Evolutionary conservation across 1,140 invertebrate genomes (phyloP).

Genomic region (Lepidotrigona ventralis): DNA sequence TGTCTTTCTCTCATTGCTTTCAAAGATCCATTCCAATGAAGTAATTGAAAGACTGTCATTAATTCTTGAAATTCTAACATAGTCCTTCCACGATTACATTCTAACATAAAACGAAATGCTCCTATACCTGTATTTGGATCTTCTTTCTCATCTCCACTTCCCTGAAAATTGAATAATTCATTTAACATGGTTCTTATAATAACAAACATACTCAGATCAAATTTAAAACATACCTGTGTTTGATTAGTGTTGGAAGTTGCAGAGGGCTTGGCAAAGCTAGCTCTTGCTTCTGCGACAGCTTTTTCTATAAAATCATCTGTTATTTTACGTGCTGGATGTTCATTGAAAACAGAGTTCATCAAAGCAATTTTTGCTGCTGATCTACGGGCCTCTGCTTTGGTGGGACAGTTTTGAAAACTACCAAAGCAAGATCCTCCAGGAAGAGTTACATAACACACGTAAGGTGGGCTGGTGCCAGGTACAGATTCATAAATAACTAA

Average conservation of each 20-base stretch:
- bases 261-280: constrained; percentile 81
- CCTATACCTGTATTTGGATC: constrained; percentile 93
- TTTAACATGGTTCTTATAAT: not conserved
- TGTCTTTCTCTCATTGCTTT: constrained; percentile 95
- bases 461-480: constrained; percentile 92
- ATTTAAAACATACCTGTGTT: constrained; percentile 62
- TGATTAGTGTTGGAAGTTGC: constrained; percentile 73
- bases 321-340: constrained; percentile 95
- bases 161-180: constrained; percentile 58
- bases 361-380: constrained; percentile 97
- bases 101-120: constrained; percentile 96
- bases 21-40: constrained; percentile 97
- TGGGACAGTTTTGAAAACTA: constrained; percentile 96
- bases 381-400: constrained; percentile 95
- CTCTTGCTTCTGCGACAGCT: constrained; percentile 92
- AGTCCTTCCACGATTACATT: constrained; percentile 94
- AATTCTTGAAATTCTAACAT: constrained; percentile 98
- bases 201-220: not conserved
- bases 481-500: constrained; percentile 97
- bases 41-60: constrained; percentile 97
- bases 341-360: constrained; percentile 98
- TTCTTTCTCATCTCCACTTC: constrained; percentile 84
- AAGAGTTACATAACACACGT: constrained; percentile 96
- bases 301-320: constrained; percentile 97
- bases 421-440: constrained; percentile 97